Conservation (phyloP, 2,113 vertebrate species). For the Pseudolaguvia tuberculata region DNA sequence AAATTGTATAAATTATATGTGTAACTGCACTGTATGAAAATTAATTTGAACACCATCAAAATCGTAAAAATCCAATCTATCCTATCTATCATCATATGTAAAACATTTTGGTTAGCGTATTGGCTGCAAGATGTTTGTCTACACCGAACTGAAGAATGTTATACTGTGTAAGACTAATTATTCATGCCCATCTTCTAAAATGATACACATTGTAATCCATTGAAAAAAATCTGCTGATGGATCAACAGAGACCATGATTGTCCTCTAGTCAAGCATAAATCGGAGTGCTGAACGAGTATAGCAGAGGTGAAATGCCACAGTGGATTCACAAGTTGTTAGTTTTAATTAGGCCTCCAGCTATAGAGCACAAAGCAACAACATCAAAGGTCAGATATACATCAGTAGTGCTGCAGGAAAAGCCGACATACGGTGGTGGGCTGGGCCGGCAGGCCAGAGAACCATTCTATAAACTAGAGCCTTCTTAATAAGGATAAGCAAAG, state of each 20-base stretch:
- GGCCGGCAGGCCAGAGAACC: slow-evolving; percentile 40
- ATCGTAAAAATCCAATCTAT: not conserved
- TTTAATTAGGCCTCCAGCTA: slow-evolving; percentile 71
- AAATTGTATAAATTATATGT: too few relatives aligned
- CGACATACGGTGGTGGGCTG: slow-evolving; percentile 48
- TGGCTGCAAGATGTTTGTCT: too few relatives aligned
- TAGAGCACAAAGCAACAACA: slow-evolving; percentile 64
- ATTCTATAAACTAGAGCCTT: slow-evolving; percentile 47
- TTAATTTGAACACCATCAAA: too few relatives aligned
- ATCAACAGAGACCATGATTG: slow-evolving; percentile 24
- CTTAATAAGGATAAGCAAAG: slow-evolving; percentile 46
- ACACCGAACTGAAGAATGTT: too few relatives aligned
- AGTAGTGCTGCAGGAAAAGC: slow-evolving; percentile 65
- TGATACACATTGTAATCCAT: not conserved
- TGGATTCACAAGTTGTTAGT: slow-evolving; percentile 58
- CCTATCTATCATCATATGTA: too few relatives aligned
- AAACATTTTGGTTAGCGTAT: too few relatives aligned
- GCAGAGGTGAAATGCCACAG: slow-evolving; percentile 30
- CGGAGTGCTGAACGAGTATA: slow-evolving; percentile 40
- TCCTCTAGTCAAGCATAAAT: slow-evolving; percentile 31
- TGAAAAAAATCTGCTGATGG: not conserved
- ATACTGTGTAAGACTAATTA: slow-evolving; percentile 11
- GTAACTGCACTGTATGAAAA: too few relatives aligned
- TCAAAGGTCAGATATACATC: slow-evolving; percentile 81
- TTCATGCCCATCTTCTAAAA: not conserved